Evolutionary conservation across 2,797 vertebrate species (phyloP).

Genomic region (Sebastes wilsoni): DNA sequence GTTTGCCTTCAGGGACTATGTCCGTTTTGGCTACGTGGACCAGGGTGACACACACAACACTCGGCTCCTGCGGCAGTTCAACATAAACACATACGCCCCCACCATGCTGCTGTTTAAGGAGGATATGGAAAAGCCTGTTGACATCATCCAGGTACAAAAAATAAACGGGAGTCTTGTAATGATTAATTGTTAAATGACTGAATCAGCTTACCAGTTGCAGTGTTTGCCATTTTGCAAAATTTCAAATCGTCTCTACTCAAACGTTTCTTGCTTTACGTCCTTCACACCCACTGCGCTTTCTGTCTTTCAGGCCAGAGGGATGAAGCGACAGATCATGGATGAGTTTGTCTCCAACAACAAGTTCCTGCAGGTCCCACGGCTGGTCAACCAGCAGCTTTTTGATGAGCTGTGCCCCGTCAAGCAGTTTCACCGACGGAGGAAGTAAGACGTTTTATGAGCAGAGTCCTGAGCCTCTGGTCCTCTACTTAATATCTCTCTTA

Average conservation of each 20-base stretch:
- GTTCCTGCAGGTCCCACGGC: slow-evolving; percentile 90
- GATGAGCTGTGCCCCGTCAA: slow-evolving; percentile 95
- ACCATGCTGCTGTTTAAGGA: slow-evolving; percentile 96
- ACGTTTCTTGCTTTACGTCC: fast-evolving
- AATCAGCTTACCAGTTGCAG: not conserved
- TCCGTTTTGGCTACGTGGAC: slow-evolving; percentile 92
- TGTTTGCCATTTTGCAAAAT: not conserved
- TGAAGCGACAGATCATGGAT: slow-evolving; percentile 93
- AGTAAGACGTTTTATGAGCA: slow-evolving; percentile 57
- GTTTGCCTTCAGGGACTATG: slow-evolving; percentile 91
- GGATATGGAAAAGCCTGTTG: slow-evolving; percentile 85
- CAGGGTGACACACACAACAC: slow-evolving; percentile 80
- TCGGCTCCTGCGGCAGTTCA: slow-evolving; percentile 86
- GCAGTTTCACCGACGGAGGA: slow-evolving; percentile 91
- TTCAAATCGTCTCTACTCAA: not conserved
- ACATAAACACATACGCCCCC: slow-evolving; percentile 89
- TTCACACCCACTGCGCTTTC: not conserved
- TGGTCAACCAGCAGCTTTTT: slow-evolving; percentile 94
- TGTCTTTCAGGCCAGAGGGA: slow-evolving; percentile 84
- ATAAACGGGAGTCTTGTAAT: not conserved
- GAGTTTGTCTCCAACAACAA: slow-evolving; percentile 96
- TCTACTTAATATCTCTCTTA: not conserved
- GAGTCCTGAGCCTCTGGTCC: not conserved
- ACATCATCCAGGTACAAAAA: slow-evolving; percentile 88
- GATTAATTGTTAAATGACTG: not conserved